phyloP scores from a whole-genome alignment of 2,113 vertebrate genomes.

The Rhynchomys soricoides region DNA sequence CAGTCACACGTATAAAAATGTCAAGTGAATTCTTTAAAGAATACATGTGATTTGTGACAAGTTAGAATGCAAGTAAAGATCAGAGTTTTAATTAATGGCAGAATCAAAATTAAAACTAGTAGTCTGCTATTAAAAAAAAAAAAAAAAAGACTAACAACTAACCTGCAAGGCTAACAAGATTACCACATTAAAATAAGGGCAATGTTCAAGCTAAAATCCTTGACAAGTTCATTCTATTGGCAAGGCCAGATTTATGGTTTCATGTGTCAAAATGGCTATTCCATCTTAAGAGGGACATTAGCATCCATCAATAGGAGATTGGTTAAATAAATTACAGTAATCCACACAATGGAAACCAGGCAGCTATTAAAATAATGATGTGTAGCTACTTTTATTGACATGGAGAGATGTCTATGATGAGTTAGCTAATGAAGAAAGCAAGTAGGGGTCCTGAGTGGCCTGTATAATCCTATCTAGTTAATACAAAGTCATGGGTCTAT shows the following conservation, averaged over 20 bases:
- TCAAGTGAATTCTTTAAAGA: conserved; percentile 23
- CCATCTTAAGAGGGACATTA: conserved; percentile 63
- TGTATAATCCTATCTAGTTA: not conserved
- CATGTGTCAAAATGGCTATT: conserved; percentile 40
- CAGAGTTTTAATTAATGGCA: not conserved
- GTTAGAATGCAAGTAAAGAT: not conserved
- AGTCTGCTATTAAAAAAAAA: not conserved
- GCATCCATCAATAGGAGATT: conserved; percentile 56
- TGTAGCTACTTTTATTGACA: conserved; percentile 59
- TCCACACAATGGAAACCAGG: conserved; percentile 45
- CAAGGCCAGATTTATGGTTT: conserved; percentile 34
- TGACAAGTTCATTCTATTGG: not conserved
- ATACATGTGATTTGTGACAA: not conserved
- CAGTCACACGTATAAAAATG: not conserved
- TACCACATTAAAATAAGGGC: conserved; percentile 18
- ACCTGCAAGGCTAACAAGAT: conserved; percentile 30
- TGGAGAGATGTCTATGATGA: conserved; percentile 18
- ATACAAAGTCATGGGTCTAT: not conserved
- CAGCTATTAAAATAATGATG: conserved; percentile 63
- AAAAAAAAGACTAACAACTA: conserved; percentile 21
- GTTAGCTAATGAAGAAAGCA: conserved; percentile 3
- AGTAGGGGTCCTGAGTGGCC: not conserved
- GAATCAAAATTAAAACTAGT: conserved; percentile 10
- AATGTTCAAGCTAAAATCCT: conserved; percentile 43
- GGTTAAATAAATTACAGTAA: conserved; percentile 65